A percentile compares a stretch with the other conserved stretches of the same genome.
Conservation (phyloP, 2,888 invertebrate genomes). For the Glyphotaelius pellucidus region DNA sequence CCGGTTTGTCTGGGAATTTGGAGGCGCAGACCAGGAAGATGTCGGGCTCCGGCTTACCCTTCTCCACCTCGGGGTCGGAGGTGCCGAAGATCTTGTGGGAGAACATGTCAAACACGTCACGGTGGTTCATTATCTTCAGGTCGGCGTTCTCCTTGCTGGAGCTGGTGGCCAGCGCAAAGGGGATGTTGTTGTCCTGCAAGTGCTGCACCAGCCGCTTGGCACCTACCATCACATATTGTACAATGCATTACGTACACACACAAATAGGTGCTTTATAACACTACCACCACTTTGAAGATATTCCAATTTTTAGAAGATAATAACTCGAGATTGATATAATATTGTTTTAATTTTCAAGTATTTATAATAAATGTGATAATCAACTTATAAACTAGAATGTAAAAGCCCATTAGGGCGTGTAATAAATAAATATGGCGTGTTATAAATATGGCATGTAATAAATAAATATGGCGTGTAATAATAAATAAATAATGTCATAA, state of each 20-base stretch:
- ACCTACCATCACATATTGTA: constrained; percentile 75
- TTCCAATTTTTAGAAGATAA: too few relatives aligned
- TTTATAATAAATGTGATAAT: too few relatives aligned
- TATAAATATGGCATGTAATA: too few relatives aligned
- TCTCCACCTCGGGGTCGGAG: constrained; percentile 89
- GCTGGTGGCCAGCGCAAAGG: constrained; percentile 92
- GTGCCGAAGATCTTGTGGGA: constrained; percentile 87
- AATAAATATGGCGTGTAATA: too few relatives aligned
- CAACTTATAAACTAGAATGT: too few relatives aligned
- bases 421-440: too few relatives aligned
- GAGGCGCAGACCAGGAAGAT: constrained; percentile 88
- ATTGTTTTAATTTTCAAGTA: too few relatives aligned
- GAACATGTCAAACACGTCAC: constrained; percentile 82
- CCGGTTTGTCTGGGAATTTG: constrained; percentile 83
- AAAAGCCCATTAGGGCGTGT: too few relatives aligned
- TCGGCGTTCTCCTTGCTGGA: constrained; percentile 85
- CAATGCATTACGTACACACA: background rate
- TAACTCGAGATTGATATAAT: too few relatives aligned
- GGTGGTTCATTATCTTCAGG: constrained; percentile 81
- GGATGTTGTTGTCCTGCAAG: constrained; percentile 83
- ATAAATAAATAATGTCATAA: too few relatives aligned
- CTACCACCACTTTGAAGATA: too few relatives aligned
- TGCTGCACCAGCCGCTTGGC: constrained; percentile 87
- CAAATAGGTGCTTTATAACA: constrained; percentile 67
- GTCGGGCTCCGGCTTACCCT: constrained; percentile 93